phyloP scores from a whole-genome alignment of 2,113 vertebrate species.

The Lagopus leucura region DNA sequence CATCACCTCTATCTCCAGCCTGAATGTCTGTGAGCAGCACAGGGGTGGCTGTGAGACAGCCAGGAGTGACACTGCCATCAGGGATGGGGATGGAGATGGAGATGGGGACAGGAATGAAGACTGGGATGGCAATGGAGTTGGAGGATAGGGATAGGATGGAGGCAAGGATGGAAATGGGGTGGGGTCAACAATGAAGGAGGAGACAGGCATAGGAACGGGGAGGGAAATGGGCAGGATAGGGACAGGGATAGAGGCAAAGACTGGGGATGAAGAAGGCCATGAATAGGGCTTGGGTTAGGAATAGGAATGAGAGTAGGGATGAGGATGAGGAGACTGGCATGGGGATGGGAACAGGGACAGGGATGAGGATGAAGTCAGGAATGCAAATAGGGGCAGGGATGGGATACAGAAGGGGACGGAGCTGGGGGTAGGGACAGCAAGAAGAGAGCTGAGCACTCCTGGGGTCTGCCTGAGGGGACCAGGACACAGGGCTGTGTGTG shows the following conservation, averaged over 20 bases:
- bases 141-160: background rate
- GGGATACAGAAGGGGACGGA: background rate
- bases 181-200: background rate
- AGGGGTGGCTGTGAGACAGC: background rate
- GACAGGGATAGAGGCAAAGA: too few species aligned
- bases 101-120: background rate
- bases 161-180: background rate
- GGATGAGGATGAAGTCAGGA: too few species aligned
- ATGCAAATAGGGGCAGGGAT: background rate
- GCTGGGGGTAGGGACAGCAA: background rate
- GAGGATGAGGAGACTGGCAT: background rate
- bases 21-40: conserved; percentile 49
- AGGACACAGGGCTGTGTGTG: fast-evolving
- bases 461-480: fast-evolving
- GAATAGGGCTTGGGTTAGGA: background rate
- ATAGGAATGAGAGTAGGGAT: background rate
- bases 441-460: background rate
- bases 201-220: background rate
- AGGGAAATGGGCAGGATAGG: too few species aligned
- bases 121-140: background rate
- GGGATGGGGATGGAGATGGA: background rate
- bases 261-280: background rate
- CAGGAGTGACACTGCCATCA: fast-evolving
- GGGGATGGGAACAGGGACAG: background rate
- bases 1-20: conserved; percentile 66